These are phyloP conservation scores for Diarsia rubi DNA, from an alignment of 2,888 invertebrate genomes.

Conservation along the genomic window DNA sequence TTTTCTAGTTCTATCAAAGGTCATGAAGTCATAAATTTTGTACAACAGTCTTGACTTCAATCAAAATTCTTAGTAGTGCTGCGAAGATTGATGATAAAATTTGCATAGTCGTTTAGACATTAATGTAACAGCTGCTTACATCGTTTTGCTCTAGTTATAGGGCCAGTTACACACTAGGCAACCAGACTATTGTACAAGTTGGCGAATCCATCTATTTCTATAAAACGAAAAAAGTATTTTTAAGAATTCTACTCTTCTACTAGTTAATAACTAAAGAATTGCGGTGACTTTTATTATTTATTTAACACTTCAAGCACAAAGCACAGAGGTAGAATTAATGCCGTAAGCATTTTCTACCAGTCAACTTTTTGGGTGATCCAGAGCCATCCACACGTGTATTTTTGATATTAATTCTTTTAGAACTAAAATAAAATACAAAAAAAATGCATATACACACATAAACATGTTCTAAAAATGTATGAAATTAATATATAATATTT, in stretches of 20 bases:
- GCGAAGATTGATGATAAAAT: slow-evolving; percentile 47
- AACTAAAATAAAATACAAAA: too few species aligned
- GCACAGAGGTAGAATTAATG: too few species aligned
- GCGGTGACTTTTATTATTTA: background rate
- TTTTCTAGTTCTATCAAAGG: slow-evolving; percentile 1
- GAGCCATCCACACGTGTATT: too few species aligned
- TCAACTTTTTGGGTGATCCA: too few species aligned
- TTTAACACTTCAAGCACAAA: too few species aligned
- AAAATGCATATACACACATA: too few species aligned
- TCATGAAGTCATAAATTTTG: slow-evolving; percentile 11
- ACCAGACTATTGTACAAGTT: background rate
- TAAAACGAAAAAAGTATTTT: background rate
- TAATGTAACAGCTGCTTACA: slow-evolving; percentile 58
- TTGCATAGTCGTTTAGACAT: slow-evolving; percentile 57
- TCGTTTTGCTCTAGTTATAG: slow-evolving; percentile 43
- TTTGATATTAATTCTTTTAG: too few species aligned
- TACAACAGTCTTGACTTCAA: slow-evolving; percentile 37
- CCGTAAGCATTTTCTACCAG: too few species aligned
- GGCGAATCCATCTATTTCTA: background rate
- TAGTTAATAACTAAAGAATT: background rate
- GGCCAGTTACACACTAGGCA: slow-evolving; percentile 18
- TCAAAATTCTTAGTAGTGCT: slow-evolving; percentile 38
- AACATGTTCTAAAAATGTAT: background rate
- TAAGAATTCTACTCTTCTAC: background rate
- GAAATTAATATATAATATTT: too few species aligned